Evolutionary conservation across 2,888 invertebrate species (phyloP).

Genomic region (Clepsis dumicolana): DNA sequence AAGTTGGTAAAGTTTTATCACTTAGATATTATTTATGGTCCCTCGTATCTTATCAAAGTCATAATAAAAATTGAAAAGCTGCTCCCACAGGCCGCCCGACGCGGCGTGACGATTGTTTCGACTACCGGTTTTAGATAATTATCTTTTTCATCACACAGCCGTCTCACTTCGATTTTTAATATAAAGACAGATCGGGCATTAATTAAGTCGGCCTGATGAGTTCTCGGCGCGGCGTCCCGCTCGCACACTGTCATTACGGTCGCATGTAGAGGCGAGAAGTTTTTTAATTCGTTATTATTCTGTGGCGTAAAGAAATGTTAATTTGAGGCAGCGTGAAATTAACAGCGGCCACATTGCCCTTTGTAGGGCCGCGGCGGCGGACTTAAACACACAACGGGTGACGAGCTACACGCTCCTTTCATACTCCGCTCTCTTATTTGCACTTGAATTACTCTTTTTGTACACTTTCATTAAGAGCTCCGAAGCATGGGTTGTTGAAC

Average conservation of each 20-base stretch:
- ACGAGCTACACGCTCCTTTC: conserved; percentile 78
- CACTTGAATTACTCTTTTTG: conserved; percentile 80
- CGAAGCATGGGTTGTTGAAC: conserved; percentile 74
- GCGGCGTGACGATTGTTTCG: conserved; percentile 76
- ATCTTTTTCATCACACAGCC: conserved; percentile 54
- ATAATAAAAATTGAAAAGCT: conserved; percentile 47
- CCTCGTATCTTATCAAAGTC: conserved; percentile 39
- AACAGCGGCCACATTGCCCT: conserved; percentile 83
- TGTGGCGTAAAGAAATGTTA: conserved; percentile 87
- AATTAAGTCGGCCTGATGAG: conserved; percentile 84
- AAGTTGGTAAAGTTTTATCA: conserved; percentile 30
- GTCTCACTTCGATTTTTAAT: conserved; percentile 75
- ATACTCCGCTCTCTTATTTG: conserved; percentile 81
- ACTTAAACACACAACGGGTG: conserved; percentile 86
- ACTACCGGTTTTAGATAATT: conserved; percentile 76
- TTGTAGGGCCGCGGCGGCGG: conserved; percentile 81
- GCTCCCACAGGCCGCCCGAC: conserved; percentile 63
- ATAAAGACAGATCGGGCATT: conserved; percentile 85
- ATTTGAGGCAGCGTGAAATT: conserved; percentile 87
- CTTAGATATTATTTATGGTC: conserved; percentile 29
- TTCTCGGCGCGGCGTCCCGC: conserved; percentile 70
- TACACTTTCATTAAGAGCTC: conserved; percentile 77
- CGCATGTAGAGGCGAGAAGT: conserved; percentile 82
- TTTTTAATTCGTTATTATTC: conserved; percentile 86
- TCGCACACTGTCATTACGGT: conserved; percentile 77